Base-by-base conservation (phyloP, 64 coral and sea anemone species). In the Montipora capricornis region DNA sequence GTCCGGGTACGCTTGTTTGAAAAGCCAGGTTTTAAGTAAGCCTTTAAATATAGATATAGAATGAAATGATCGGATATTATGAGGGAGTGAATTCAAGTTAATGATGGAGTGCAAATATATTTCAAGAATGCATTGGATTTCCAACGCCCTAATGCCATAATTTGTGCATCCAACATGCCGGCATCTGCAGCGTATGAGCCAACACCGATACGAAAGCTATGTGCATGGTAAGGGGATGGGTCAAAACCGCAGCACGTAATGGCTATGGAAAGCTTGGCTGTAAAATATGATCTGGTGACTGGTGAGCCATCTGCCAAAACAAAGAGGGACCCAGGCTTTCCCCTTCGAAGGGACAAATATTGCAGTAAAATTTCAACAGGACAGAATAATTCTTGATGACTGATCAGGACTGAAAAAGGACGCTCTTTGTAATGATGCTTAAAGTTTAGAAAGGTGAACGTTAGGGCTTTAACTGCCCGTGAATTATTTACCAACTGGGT, bases 151-250 rank as follows among this genome's bases (percentile, higher is more conserved):
- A 89, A 68, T n/a, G 76, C n/a, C 61, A 60, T 76, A 64, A 80
- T 90, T 20, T 80, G 89, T 7, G 61, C 16, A 79, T 89, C 87
- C 19, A 52, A 89, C 57, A 89, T 53, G 50, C 85, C 85, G 19
- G 29, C 46, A 77, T 80, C 89, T 2, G 45, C 76, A 52, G 89
- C 89, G 80, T 51, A 49, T 24, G 89, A 68, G 60, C 44, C 89
- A 70, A 77, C 77, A 26, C 89, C 89, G 6, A 68, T 89, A 13
- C 77, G 77, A 70, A 80, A 90, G 47, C 89, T 75, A 76, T 90
- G 89, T 2, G 77, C 89, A 24, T 90, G 53, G 47, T 90, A 90
- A 47, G 59, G 61, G 19, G 77, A 64, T 3, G 77, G 51, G 47
- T 89, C 87, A 49, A 89, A 17, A 5, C 70, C 49, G 44, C 88